Conservation (phyloP, 2,888 invertebrate genomes). For the Hirtodrosophila histrioides region DNA sequence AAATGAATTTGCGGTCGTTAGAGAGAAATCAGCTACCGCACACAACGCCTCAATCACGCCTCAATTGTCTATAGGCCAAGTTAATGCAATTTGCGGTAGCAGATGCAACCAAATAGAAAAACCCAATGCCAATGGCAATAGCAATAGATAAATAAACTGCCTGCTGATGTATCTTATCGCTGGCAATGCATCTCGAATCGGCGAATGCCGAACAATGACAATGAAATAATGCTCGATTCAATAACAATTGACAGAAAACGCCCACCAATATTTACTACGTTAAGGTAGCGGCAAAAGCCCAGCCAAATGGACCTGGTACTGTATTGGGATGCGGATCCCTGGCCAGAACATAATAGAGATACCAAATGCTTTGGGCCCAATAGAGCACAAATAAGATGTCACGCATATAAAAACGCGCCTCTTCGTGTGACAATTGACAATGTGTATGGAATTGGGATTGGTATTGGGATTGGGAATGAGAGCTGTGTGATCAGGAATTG, state of each 20-base stretch:
- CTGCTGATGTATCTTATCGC: slow-evolving; percentile 42
- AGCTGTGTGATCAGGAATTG: slow-evolving; percentile 1
- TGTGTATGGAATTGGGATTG: slow-evolving; percentile 20
- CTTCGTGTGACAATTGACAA: slow-evolving; percentile 43
- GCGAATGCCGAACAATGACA: slow-evolving; percentile 45
- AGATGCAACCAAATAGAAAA: slow-evolving; percentile 34
- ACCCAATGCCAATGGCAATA: neutral
- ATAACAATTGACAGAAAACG: slow-evolving; percentile 66
- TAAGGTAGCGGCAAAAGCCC: slow-evolving; percentile 15
- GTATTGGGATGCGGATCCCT: neutral
- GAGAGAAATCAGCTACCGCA: slow-evolving; percentile 60
- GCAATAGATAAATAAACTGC: slow-evolving; percentile 27
- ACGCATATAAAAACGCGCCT: slow-evolving; percentile 72
- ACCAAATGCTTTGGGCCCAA: slow-evolving; percentile 2
- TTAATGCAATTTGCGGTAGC: slow-evolving; percentile 70
- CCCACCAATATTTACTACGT: no score
- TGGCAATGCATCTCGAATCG: slow-evolving; percentile 60
- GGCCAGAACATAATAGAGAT: slow-evolving; percentile 58
- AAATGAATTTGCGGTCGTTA: slow-evolving; percentile 60
- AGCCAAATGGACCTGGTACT: no score
- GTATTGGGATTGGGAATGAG: neutral
- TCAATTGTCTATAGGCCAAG: slow-evolving; percentile 65
- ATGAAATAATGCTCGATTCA: slow-evolving; percentile 50
- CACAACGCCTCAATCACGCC: slow-evolving; percentile 77
- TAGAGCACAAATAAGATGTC: slow-evolving; percentile 64